Conservation (phyloP, 2,888 invertebrate species). For the Taphrorychus bicolor region DNA sequence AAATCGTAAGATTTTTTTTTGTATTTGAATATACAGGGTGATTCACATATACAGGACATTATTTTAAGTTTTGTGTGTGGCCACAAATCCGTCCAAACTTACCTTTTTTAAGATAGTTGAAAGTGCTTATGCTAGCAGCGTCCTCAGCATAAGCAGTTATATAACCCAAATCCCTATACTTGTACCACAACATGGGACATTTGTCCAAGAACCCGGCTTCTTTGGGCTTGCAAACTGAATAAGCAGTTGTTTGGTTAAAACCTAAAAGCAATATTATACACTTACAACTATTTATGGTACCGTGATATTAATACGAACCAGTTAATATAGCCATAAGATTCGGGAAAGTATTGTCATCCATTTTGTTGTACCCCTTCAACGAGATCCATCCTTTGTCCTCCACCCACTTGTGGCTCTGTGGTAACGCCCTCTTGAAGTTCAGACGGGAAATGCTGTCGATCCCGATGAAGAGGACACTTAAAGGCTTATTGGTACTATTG, state of each 20-base stretch:
- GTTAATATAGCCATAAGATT: conserved; percentile 85
- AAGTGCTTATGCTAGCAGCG: conserved; percentile 73
- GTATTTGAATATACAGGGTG: too few species aligned
- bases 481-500: conserved; percentile 50
- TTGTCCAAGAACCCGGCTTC: conserved; percentile 68
- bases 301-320: conserved; percentile 62
- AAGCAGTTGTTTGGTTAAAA: conserved; percentile 56
- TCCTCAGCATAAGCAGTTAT: conserved; percentile 83
- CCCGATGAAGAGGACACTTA: conserved; percentile 80
- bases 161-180: conserved; percentile 74
- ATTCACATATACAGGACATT: neutral
- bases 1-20: too few species aligned
- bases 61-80: neutral
- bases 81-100: neutral
- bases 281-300: neutral
- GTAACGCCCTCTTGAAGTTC: conserved; percentile 80
- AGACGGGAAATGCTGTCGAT: conserved; percentile 85
- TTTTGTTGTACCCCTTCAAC: conserved; percentile 63
- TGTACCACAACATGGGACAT: conserved; percentile 80
- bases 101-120: conserved; percentile 72
- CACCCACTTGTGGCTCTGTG: conserved; percentile 71
- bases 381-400: conserved; percentile 60
- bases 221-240: conserved; percentile 62
- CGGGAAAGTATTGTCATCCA: conserved; percentile 89
- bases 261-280: conserved; percentile 37